Conservation (phyloP, 2,888 invertebrate species). For the Caenorhabditis macrosperma region DNA sequence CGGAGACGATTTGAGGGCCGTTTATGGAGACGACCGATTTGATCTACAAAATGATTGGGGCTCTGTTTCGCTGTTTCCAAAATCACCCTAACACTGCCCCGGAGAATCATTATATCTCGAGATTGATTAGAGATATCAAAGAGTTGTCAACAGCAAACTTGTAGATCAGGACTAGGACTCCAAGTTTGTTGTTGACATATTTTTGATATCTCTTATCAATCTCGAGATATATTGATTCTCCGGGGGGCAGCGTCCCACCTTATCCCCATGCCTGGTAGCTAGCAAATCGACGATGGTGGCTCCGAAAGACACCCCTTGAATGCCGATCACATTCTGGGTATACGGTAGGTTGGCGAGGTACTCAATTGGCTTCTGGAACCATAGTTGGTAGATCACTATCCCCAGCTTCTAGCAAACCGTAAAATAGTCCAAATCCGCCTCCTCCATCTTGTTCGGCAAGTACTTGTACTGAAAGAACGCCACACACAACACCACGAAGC, state of each 20-base stretch:
- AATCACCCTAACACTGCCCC: no score
- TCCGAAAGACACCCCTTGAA: slow-evolving; percentile 66
- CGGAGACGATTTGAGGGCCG: slow-evolving; percentile 55
- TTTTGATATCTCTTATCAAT: no score
- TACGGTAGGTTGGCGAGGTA: slow-evolving; percentile 50
- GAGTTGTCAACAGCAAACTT: no score
- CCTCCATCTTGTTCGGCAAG: slow-evolving; percentile 55
- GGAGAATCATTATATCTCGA: no score
- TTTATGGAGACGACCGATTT: slow-evolving; percentile 62
- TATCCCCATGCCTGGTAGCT: slow-evolving; percentile 50
- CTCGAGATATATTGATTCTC: no score
- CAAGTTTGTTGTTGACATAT: no score
- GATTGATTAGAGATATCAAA: no score
- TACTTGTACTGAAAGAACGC: slow-evolving; percentile 65
- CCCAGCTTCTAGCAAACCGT: slow-evolving; percentile 10
- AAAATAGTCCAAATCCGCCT: slow-evolving; percentile 61
- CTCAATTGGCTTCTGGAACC: slow-evolving; percentile 54
- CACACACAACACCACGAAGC: slow-evolving; percentile 62
- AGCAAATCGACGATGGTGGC: slow-evolving; percentile 59
- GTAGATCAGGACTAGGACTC: no score
- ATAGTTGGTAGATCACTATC: neutral
- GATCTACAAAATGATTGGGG: slow-evolving; percentile 47
- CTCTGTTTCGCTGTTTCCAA: no score
- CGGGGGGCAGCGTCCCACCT: slow-evolving; percentile 6
- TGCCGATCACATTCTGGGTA: slow-evolving; percentile 54